phyloP scores from a whole-genome alignment of 2,888 invertebrate genomes.

The Mallateleia sp. region DNA sequence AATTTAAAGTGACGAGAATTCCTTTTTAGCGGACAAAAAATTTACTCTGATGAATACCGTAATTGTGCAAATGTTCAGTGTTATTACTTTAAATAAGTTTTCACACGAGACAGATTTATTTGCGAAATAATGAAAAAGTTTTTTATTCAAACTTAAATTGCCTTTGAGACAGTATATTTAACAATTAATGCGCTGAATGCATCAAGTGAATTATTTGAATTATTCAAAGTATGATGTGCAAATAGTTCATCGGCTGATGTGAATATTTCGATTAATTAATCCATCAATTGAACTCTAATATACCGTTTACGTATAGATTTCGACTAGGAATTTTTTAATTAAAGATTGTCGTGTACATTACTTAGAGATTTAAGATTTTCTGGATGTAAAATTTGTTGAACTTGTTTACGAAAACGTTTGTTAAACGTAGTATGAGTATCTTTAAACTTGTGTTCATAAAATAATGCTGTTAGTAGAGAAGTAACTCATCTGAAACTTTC shows the following conservation, averaged over 20 bases:
- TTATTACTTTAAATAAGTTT: conserved; percentile 21
- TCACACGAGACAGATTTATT: conserved; percentile 7
- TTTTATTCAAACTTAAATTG: neutral
- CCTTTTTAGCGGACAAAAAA: too few species aligned
- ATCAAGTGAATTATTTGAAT: too few species aligned
- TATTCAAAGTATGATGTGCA: too few species aligned
- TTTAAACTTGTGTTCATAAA: conserved; percentile 48
- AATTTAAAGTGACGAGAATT: conserved; percentile 53
- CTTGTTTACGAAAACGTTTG: conserved; percentile 25
- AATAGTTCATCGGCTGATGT: too few species aligned
- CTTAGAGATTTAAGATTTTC: neutral
- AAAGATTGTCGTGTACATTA: neutral
- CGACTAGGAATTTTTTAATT: neutral
- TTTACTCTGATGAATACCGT: conserved; percentile 22
- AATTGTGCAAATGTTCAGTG: conserved; percentile 26
- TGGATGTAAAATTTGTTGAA: conserved; percentile 9
- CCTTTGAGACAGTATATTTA: neutral
- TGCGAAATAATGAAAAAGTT: neutral
- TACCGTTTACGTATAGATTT: neutral
- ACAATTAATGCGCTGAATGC: neutral
- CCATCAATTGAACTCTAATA: neutral
- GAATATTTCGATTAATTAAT: neutral
- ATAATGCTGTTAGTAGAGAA: conserved; percentile 18
- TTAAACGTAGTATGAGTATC: conserved; percentile 9
- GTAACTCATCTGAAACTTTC: conserved; percentile 38